phyloP scores from a whole-genome alignment of 2,888 invertebrate species.

The Pterostichus niger region DNA sequence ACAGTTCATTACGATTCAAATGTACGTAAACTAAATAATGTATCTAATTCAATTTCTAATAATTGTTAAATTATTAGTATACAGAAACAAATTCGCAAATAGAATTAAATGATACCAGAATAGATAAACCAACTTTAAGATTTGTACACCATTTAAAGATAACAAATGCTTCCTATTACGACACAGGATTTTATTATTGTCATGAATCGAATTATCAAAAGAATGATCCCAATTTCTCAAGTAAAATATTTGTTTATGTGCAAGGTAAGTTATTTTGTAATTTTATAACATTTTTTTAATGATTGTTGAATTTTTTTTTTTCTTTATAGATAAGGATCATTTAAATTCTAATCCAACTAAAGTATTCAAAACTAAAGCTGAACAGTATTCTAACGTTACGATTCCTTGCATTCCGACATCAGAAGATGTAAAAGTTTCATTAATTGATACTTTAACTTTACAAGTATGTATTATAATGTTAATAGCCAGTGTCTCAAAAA shows the following conservation, averaged over 20 bases:
- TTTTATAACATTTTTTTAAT: background rate
- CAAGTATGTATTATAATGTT: conserved; percentile 16
- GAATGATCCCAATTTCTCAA: background rate
- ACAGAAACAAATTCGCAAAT: background rate
- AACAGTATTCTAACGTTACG: background rate
- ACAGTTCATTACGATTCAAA: too few species aligned
- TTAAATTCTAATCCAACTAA: background rate
- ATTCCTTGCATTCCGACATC: conserved; percentile 23
- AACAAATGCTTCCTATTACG: background rate
- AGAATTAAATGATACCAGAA: background rate
- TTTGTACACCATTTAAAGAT: conserved; percentile 9
- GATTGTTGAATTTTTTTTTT: background rate
- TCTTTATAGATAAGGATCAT: background rate
- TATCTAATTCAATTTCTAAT: too few species aligned
- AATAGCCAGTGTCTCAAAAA: background rate
- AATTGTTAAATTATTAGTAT: background rate
- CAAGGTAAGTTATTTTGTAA: conserved; percentile 4
- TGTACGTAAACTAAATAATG: too few species aligned
- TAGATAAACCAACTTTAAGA: background rate
- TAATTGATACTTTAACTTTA: conserved; percentile 7
- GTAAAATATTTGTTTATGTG: conserved; percentile 17
- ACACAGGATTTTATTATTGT: conserved; percentile 28
- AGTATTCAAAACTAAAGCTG: background rate
- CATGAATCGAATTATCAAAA: background rate
- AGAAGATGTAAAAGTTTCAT: conserved; percentile 4